Evolutionary conservation across 2,888 invertebrate genomes (phyloP), one percentile per base, ranked within the genome.

Genomic region (Rotaria macrura): DNA sequence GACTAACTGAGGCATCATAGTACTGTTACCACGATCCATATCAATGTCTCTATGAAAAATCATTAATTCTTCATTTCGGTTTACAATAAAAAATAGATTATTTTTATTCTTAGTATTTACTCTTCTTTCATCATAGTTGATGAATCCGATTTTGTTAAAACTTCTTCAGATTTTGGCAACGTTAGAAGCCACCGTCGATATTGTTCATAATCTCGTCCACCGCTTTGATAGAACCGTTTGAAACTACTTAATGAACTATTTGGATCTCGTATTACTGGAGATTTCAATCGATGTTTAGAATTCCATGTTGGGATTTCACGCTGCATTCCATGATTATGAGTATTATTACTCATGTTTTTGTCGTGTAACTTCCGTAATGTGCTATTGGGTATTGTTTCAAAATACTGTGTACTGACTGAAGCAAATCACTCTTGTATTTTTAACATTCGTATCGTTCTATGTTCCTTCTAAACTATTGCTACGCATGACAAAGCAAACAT

Each of bases 131-230:
- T 34, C 7, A 34, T 20, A 29, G 3, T 1, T 14, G 65, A 5
- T 34, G 65, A 2, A 34, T 34, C 6, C 9, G 34, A 34, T 29
- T 5, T 1, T 34, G 34, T 34, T 65, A 34, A 29, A 17, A 14
- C 0, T 7, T 34, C 20, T 14, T 65, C 29, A 1, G 65, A 38
- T 34, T 65, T 17, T 6, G 34, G 2, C 20, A 65, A 65, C 20
- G 34, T 38, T 20, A 34, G 25, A 79, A 79, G 79, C 79, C 79
- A 79, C 12, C 4, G 23, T 43, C 40, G 40, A 79, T 79, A 79
- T n/a, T 79, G 79, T n/a, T 79, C 79, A 43, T 79, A 79, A 79
- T 79, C 79, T 43, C 79, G 23, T 43, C 79, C 79, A 12, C 79
- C 79, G 43, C 79, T 79, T 43, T 79, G 43, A 79, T 79, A 79